phyloP scores from a whole-genome alignment of 2,888 invertebrate genomes.

The Endomychus coccineus region DNA sequence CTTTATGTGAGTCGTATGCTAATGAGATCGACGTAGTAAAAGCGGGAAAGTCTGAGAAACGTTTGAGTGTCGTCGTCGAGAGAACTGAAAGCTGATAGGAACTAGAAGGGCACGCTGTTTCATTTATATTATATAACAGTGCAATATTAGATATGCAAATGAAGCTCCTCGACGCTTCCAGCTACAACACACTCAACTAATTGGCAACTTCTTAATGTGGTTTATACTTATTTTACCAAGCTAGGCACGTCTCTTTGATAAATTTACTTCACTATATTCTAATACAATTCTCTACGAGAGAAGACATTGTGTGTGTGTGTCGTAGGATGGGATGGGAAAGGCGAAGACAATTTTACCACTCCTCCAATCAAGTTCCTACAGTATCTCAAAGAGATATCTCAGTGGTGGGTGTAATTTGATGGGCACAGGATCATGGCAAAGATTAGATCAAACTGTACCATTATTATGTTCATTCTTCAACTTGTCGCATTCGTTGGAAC shows the following conservation, averaged over 20 bases:
- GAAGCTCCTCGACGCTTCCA: conserved; percentile 35
- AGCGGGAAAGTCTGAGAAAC: too few relatives aligned
- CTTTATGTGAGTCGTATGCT: too few relatives aligned
- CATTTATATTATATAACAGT: conserved; percentile 43
- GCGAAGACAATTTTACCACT: not conserved
- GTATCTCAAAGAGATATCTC: too few relatives aligned
- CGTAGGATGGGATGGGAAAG: conserved; percentile 10
- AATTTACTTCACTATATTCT: conserved; percentile 40
- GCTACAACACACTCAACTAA: conserved; percentile 43
- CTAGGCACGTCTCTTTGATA: conserved; percentile 46
- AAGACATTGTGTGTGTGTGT: conserved; percentile 32
- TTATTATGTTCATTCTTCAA: too few relatives aligned
- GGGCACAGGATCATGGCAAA: too few relatives aligned
- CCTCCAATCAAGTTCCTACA: too few relatives aligned
- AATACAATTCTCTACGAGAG: conserved; percentile 37
- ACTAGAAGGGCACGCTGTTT: conserved; percentile 27
- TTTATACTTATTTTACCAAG: conserved; percentile 46
- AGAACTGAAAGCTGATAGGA: too few relatives aligned
- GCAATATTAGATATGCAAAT: conserved; percentile 45
- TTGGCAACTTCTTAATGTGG: conserved; percentile 47
- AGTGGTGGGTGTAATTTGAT: too few relatives aligned
- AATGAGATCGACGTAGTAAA: too few relatives aligned
- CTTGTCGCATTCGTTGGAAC: too few relatives aligned
- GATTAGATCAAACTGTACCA: too few relatives aligned
- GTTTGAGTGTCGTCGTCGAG: too few relatives aligned